phyloP scores from a whole-genome alignment of 2,888 invertebrate genomes.

The Hypomecis atomaria region DNA sequence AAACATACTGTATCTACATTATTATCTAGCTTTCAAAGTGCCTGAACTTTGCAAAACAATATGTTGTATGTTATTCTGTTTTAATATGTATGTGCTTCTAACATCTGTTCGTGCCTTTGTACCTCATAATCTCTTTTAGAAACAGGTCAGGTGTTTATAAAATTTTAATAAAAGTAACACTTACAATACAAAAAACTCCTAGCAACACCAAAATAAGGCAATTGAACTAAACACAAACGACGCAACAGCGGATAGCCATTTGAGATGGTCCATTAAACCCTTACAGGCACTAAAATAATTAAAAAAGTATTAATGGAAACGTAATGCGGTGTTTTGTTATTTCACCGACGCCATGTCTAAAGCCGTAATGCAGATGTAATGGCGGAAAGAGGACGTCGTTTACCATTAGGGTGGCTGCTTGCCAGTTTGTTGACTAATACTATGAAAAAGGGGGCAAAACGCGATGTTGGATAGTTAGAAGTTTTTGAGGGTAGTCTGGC shows the following conservation, averaged over 20 bases:
- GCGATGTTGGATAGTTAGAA: neutral
- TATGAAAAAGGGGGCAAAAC: neutral
- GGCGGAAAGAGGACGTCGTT: conserved; percentile 18
- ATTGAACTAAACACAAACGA: neutral
- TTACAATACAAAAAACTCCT: too few species aligned
- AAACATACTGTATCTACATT: too few species aligned
- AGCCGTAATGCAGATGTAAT: conserved; percentile 29
- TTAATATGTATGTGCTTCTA: too few species aligned
- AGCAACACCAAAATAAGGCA: too few species aligned
- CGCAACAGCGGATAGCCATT: neutral
- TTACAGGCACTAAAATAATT: conserved; percentile 1
- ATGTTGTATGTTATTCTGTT: too few species aligned
- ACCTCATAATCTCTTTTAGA: too few species aligned
- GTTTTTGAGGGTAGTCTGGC: too few species aligned
- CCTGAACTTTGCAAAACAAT: too few species aligned
- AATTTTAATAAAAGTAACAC: too few species aligned
- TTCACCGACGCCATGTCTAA: conserved; percentile 5
- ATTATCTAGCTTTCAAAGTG: too few species aligned
- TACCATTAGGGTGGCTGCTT: conserved; percentile 25
- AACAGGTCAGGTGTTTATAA: too few species aligned
- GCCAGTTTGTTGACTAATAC: conserved; percentile 22
- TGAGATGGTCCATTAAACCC: neutral
- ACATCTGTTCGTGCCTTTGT: too few species aligned
- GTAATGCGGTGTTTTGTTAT: conserved; percentile 17
- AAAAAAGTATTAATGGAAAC: conserved; percentile 5